These are phyloP conservation scores for Megalonaias nervosa DNA, from an alignment of 1,140 invertebrate genomes.

Conservation along the genomic window DNA sequence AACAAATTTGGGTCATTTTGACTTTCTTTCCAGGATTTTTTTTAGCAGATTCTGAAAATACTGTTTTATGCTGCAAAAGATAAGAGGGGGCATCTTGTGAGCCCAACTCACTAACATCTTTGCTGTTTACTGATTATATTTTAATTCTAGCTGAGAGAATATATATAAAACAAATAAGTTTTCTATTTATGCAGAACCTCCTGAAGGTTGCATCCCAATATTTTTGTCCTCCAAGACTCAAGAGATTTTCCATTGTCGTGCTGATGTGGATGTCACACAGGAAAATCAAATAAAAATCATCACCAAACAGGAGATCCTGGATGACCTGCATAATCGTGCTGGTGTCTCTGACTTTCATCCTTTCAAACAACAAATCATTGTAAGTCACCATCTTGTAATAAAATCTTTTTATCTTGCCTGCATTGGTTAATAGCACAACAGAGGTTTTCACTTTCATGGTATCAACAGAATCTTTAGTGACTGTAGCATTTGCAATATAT, in stretches of 20 bases:
- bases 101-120: background rate
- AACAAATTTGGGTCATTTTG: background rate
- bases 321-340: conserved; percentile 67
- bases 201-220: conserved; percentile 63
- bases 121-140: background rate
- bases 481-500: background rate
- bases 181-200: conserved; percentile 52
- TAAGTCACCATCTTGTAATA: conserved; percentile 31
- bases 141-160: background rate
- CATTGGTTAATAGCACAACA: background rate
- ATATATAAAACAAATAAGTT: background rate
- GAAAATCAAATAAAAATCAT: conserved; percentile 68
- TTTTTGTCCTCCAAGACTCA: conserved; percentile 69
- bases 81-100: no score
- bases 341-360: conserved; percentile 69
- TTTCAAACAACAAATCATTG: conserved; percentile 66
- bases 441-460: background rate
- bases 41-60: background rate
- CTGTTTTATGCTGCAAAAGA: background rate
- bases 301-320: conserved; percentile 65
- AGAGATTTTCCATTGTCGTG: conserved; percentile 62
- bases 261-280: conserved; percentile 67
- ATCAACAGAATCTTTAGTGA: no score
- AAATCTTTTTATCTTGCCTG: background rate
- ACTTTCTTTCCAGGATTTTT: background rate